Conservation (phyloP, 2,113 vertebrate species). For the Lagopus muta region DNA sequence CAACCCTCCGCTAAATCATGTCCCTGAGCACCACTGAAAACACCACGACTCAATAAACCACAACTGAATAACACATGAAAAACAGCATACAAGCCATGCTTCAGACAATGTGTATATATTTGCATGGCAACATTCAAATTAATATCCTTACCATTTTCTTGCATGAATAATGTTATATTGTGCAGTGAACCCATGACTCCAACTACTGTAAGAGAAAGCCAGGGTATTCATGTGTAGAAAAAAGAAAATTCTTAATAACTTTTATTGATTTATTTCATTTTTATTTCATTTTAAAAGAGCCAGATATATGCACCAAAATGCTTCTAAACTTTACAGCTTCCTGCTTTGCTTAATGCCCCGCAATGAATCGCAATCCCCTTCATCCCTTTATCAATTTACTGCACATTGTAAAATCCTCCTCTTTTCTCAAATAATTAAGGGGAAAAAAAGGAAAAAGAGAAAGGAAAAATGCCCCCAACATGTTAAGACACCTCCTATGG, state of each 20-base stretch:
- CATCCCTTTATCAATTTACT: slow-evolving; percentile 35
- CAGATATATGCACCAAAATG: not conserved
- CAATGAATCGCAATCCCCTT: not conserved
- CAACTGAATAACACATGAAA: not conserved
- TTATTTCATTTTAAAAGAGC: not conserved
- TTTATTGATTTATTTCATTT: not conserved
- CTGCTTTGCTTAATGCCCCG: not conserved
- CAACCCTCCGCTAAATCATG: too few relatives aligned
- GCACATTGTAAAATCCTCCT: slow-evolving; percentile 7
- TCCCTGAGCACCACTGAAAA: not conserved
- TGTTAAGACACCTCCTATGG: not conserved
- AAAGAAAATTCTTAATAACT: not conserved
- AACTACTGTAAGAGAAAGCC: slow-evolving; percentile 1
- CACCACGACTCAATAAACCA: not conserved
- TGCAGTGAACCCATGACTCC: not conserved
- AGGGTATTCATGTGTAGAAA: not conserved
- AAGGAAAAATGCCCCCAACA: not conserved
- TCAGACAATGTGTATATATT: not conserved
- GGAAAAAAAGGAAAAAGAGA: not conserved
- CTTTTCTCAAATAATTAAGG: slow-evolving; percentile 14
- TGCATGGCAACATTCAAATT: not conserved
- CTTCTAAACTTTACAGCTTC: not conserved
- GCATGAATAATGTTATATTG: not conserved
- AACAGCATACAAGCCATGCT: not conserved
- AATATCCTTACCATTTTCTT: not conserved